phyloP scores from a whole-genome alignment of 2,797 vertebrate species.

The Arrhamphus sclerolepis region DNA sequence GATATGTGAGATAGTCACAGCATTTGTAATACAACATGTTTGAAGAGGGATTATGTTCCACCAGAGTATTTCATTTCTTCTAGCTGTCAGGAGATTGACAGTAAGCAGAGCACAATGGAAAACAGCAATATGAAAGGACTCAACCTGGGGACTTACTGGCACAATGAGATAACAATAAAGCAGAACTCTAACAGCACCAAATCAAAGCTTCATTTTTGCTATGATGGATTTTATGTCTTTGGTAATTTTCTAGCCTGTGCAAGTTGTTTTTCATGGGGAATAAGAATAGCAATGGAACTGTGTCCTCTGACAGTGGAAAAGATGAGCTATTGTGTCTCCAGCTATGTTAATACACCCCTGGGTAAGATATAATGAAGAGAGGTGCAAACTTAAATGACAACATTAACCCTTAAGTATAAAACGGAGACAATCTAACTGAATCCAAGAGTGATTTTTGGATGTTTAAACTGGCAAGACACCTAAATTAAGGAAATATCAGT shows the following conservation, averaged over 20 bases:
- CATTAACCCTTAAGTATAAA: slow-evolving; percentile 19
- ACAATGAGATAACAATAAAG: slow-evolving; percentile 68
- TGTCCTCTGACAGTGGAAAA: slow-evolving; percentile 14
- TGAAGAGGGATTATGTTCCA: slow-evolving; percentile 53
- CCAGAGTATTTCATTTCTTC: slow-evolving; percentile 43
- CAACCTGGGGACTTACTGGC: slow-evolving; percentile 59
- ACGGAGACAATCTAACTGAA: not conserved
- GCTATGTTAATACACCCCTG: slow-evolving; percentile 15
- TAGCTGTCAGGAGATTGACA: slow-evolving; percentile 61
- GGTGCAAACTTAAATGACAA: too few species aligned
- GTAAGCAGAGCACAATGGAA: slow-evolving; percentile 51
- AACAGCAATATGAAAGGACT: slow-evolving; percentile 58
- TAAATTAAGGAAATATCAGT: slow-evolving; percentile 19
- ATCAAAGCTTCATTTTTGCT: slow-evolving; percentile 50
- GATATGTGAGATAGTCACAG: slow-evolving; percentile 30
- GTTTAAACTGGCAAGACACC: slow-evolving; percentile 19
- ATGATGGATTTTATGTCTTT: slow-evolving; percentile 61
- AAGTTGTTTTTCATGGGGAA: slow-evolving; percentile 30
- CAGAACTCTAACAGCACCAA: slow-evolving; percentile 50
- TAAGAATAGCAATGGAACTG: slow-evolving; percentile 17
- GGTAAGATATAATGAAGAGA: slow-evolving; percentile 7
- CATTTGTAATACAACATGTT: slow-evolving; percentile 49
- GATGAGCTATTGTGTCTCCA: slow-evolving; percentile 4
- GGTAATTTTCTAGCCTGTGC: slow-evolving; percentile 43
- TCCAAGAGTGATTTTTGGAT: not conserved